Evolutionary conservation across 1,140 invertebrate genomes (phyloP).

Genomic region (Homarus americanus): DNA sequence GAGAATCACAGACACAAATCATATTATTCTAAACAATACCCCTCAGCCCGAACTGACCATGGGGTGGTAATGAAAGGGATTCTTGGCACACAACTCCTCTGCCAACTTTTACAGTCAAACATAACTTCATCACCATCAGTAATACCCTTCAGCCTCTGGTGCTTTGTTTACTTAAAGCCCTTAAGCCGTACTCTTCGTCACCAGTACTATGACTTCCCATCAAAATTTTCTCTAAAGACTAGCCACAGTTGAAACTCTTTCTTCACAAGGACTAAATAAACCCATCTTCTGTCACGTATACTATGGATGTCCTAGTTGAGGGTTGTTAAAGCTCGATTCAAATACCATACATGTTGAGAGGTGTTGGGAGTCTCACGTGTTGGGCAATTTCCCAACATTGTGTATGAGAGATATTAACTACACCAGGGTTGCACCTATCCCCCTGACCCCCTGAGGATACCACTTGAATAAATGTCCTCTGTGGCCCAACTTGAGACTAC

Average conservation of each 20-base stretch:
- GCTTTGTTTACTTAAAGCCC: neutral
- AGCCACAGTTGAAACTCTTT: conserved; percentile 30
- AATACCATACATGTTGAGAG: too few species aligned
- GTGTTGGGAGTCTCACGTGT: too few species aligned
- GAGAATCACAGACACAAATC: conserved; percentile 67
- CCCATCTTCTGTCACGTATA: too few species aligned
- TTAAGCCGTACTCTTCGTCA: neutral
- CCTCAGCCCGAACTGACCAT: too few species aligned
- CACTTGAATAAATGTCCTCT: too few species aligned
- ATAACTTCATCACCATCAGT: conserved; percentile 14
- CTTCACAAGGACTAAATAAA: too few species aligned
- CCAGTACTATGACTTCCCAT: neutral
- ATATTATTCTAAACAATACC: conserved; percentile 28
- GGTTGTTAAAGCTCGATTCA: neutral
- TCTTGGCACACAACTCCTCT: conserved; percentile 39
- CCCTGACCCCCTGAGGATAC: too few species aligned
- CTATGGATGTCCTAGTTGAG: too few species aligned
- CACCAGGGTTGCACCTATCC: too few species aligned
- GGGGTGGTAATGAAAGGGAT: conserved; percentile 29
- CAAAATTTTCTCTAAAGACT: conserved; percentile 18
- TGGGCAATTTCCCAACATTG: too few species aligned
- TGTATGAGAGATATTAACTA: too few species aligned
- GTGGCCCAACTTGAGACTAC: too few species aligned
- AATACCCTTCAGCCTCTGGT: conserved; percentile 1
- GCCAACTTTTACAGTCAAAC: neutral